These are phyloP conservation scores for Eospalax fontanierii DNA, from an alignment of 2,797 vertebrate genomes.

Conservation along the genomic window DNA sequence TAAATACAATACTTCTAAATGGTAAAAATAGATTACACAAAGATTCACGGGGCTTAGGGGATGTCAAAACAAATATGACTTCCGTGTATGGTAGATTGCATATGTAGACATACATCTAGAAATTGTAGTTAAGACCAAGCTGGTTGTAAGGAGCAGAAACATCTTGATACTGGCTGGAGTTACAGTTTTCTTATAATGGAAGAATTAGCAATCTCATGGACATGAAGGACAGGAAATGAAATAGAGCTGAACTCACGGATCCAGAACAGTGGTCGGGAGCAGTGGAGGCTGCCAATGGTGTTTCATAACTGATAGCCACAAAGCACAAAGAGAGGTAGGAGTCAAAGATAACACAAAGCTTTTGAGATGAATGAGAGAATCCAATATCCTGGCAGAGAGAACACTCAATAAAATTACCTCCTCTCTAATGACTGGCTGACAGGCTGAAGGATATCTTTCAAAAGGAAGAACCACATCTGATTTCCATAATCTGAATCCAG, in stretches of 20 bases:
- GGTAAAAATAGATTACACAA: not conserved
- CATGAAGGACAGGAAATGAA: constrained; percentile 82
- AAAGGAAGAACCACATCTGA: constrained; percentile 56
- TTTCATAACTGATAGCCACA: constrained; percentile 68
- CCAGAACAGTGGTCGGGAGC: constrained; percentile 55
- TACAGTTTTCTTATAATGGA: not conserved
- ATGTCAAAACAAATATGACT: not conserved
- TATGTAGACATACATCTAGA: not conserved
- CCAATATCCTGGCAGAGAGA: constrained; percentile 83
- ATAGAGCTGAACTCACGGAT: constrained; percentile 60
- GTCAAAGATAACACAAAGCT: constrained; percentile 80
- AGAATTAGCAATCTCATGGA: constrained; percentile 72
- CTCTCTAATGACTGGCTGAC: constrained; percentile 72
- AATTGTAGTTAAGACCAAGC: not conserved
- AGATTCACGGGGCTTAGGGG: not conserved
- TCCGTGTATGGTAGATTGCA: no score
- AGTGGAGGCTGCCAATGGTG: not conserved
- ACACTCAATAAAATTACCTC: constrained; percentile 77
- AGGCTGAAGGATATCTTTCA: constrained; percentile 69
- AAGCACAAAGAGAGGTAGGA: constrained; percentile 69
- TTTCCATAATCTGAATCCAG: constrained; percentile 71
- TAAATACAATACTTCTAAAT: no score
- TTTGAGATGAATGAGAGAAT: constrained; percentile 79
- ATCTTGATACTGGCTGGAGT: not conserved
- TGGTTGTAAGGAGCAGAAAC: not conserved